Percentiles rank a stretch among this genome's conserved stretches.
Evolutionary conservation across 2,113 vertebrate genomes (phyloP).

Genomic region (Sinocyclocheilus anophthalmus): DNA sequence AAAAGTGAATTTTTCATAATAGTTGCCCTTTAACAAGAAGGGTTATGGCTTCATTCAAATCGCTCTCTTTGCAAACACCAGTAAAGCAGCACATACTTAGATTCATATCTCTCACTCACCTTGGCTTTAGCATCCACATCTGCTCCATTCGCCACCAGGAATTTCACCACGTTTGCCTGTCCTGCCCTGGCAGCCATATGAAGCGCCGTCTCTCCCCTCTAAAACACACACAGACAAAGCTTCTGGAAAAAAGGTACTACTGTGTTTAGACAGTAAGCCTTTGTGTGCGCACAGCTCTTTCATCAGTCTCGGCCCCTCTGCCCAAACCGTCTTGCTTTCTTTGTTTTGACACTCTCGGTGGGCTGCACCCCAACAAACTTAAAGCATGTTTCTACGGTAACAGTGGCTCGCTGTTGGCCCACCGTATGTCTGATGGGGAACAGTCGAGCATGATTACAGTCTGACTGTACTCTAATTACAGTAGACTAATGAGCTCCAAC

Average conservation of each 20-base stretch:
- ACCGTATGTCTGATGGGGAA: conserved; percentile 27
- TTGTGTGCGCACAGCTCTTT: conserved; percentile 34
- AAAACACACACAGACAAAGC: conserved; percentile 54
- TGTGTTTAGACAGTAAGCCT: conserved; percentile 15
- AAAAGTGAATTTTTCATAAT: too few species aligned
- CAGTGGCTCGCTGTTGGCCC: not conserved
- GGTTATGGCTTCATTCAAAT: too few species aligned
- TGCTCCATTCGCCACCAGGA: conserved; percentile 92
- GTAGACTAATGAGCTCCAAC: conserved; percentile 29
- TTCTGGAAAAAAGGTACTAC: conserved; percentile 25
- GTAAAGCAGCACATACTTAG: not conserved
- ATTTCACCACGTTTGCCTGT: conserved; percentile 90
- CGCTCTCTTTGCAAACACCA: not conserved
- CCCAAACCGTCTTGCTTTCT: conserved; percentile 32
- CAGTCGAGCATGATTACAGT: conserved; percentile 57
- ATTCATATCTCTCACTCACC: conserved; percentile 72
- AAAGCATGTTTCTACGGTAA: conserved; percentile 44
- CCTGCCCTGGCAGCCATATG: conserved; percentile 98
- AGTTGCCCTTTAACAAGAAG: too few species aligned
- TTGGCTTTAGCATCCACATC: conserved; percentile 93
- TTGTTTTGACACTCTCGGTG: conserved; percentile 40
- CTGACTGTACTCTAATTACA: conserved; percentile 59
- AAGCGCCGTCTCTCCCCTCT: conserved; percentile 95
- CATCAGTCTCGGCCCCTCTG: conserved; percentile 32
- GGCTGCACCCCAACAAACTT: conserved; percentile 34